Conservation (phyloP, 2,113 vertebrate species). For the Coturnix japonica region DNA sequence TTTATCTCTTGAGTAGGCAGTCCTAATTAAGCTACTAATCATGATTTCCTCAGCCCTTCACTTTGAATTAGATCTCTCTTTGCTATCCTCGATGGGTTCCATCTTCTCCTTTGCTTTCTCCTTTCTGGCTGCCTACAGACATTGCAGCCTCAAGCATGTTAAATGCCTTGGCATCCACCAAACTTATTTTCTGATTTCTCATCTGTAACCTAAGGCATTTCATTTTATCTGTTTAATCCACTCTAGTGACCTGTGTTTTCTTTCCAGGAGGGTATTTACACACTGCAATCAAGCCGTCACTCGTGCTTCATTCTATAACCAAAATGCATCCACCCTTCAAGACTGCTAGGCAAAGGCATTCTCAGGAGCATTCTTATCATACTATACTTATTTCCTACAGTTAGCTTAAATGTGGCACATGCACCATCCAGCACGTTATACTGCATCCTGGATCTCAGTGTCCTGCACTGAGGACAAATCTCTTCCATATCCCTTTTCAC, state of each 20-base stretch:
- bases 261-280: neutral
- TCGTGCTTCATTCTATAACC: neutral
- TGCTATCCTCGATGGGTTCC: neutral
- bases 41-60: neutral
- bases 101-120: neutral
- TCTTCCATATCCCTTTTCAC: neutral
- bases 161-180: neutral
- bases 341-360: neutral
- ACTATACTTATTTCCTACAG: neutral
- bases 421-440: neutral
- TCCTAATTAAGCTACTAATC: neutral
- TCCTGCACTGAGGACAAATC: fast-evolving
- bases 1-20: neutral
- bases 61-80: neutral
- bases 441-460: neutral
- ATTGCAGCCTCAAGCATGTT: neutral
- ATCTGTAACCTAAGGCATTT: neutral
- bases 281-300: neutral
- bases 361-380: neutral
- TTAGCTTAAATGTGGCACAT: neutral
- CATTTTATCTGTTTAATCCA: neutral
- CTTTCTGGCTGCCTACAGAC: neutral
- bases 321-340: neutral
- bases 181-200: neutral
- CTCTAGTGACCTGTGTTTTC: neutral